Evolutionary conservation across 2,888 invertebrate species (phyloP), one percentile per base, ranked within the genome.

Genomic region (Scaptodrosophila latifasciaeformis): DNA sequence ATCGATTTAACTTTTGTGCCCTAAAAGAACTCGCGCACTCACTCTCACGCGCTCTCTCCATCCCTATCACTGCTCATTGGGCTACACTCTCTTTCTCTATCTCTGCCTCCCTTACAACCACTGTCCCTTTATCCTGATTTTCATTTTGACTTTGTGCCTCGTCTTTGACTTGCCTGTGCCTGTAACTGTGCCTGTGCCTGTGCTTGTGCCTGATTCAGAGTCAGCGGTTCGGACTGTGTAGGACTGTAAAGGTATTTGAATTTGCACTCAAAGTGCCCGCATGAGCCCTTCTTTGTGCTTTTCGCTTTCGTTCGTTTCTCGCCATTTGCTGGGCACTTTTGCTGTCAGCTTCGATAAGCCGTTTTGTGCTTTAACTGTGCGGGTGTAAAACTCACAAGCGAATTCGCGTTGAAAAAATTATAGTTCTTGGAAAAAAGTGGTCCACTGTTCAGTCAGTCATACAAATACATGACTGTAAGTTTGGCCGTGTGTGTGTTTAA

Each of bases 101-200:
- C 44, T 43, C 40, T 40, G 48, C 37, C 24, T 45, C 47, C 29
- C 43, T 27, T 43, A 6, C 2, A 10, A 12, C 34, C 12, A 34
- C 12, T 34, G 34, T 34, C 34, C 15, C 34, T 12, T 34, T 7
- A 5, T 12, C 34, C 37, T 54, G 37, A n/a, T 42, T 30, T 59
- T 15, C 60, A 57, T 46, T 77, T 77, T 71, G 67, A 67, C 68
- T 78, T 68, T 65, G 54, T 65, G 68, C 69, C 68, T 72, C 72
- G 72, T 72, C 79, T 80, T 72, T 72, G 72, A 58, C 49, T 63
- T 49, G 49, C 51, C 55, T 4, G 13, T 37, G 31, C 12, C 31
- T n/a, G n/a, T n/a, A n/a, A n/a, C n/a, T n/a, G n/a, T n/a, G n/a
- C n/a, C n/a, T n/a, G n/a, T n/a, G n/a, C n/a, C n/a, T n/a, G n/a